Conservation (phyloP, 1,140 invertebrate species). For the Diorhabda elongata region DNA sequence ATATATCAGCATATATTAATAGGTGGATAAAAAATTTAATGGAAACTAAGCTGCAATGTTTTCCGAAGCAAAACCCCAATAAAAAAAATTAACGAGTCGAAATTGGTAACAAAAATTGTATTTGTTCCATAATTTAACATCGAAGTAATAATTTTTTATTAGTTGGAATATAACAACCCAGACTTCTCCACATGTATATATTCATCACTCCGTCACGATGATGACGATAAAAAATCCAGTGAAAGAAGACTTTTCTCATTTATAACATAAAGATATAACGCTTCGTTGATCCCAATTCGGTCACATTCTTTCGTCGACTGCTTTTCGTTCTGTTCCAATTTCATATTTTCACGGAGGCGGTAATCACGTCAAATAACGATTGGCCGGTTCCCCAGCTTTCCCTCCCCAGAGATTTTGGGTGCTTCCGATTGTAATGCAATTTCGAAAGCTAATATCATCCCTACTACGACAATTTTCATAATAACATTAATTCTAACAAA, state of each 20-base stretch:
- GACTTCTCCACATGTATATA: no score
- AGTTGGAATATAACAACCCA: no score
- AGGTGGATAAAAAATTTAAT: no score
- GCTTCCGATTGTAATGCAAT: slow-evolving; percentile 31
- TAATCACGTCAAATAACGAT: slow-evolving; percentile 30
- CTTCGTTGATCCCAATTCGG: slow-evolving; percentile 18
- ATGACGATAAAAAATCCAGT: background rate
- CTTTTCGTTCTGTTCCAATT: slow-evolving; percentile 24
- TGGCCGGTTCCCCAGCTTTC: slow-evolving; percentile 19
- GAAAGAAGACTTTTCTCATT: slow-evolving; percentile 8
- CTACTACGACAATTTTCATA: no score
- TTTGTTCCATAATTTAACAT: no score
- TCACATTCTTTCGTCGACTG: slow-evolving; percentile 7
- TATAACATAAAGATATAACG: slow-evolving; percentile 16
- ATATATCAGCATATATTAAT: no score
- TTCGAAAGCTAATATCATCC: slow-evolving; percentile 14
- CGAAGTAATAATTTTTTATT: no score
- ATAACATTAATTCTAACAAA: no score
- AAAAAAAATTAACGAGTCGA: no score
- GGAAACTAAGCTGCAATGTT: no score
- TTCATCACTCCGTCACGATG: background rate
- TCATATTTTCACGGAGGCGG: slow-evolving; percentile 26
- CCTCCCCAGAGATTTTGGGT: slow-evolving; percentile 17
- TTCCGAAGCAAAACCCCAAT: no score
- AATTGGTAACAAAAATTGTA: no score